phyloP scores from a whole-genome alignment of 2,888 invertebrate genomes.

The Cenopis cana region DNA sequence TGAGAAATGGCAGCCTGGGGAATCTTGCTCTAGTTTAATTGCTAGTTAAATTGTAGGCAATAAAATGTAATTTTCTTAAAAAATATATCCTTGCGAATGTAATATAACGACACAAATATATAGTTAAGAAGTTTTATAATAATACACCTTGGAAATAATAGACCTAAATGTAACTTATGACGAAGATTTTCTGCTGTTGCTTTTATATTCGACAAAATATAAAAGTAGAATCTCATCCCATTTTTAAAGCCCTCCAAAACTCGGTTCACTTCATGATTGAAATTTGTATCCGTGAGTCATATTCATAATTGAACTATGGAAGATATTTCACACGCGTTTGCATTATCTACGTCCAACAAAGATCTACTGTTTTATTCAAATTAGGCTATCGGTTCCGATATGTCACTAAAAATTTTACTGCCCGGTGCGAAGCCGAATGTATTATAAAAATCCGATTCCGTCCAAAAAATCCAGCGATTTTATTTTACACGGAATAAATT shows the following conservation, averaged over 20 bases:
- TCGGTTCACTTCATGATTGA: not conserved
- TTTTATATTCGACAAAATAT: too few species aligned
- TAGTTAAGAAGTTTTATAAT: too few species aligned
- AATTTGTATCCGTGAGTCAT: not conserved
- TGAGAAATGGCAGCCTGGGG: too few species aligned
- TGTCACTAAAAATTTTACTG: slow-evolving; percentile 21
- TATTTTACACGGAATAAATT: slow-evolving; percentile 11
- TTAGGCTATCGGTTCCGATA: slow-evolving; percentile 7
- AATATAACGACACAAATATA: too few species aligned
- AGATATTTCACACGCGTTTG: not conserved
- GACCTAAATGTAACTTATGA: too few species aligned
- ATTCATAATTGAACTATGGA: not conserved
- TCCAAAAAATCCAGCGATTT: not conserved
- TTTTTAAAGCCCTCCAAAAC: not conserved
- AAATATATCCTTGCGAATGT: too few species aligned
- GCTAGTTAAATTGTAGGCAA: too few species aligned
- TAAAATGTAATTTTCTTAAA: too few species aligned
- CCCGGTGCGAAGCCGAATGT: not conserved
- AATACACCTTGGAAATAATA: too few species aligned
- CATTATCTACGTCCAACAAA: not conserved
- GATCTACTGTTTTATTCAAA: slow-evolving; percentile 19
- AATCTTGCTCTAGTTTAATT: too few species aligned
- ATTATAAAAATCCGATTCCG: slow-evolving; percentile 20
- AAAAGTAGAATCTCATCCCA: too few species aligned
- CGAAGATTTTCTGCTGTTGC: too few species aligned